phyloP scores from a whole-genome alignment of 2,797 vertebrate species.

The Syncerus caffer region DNA sequence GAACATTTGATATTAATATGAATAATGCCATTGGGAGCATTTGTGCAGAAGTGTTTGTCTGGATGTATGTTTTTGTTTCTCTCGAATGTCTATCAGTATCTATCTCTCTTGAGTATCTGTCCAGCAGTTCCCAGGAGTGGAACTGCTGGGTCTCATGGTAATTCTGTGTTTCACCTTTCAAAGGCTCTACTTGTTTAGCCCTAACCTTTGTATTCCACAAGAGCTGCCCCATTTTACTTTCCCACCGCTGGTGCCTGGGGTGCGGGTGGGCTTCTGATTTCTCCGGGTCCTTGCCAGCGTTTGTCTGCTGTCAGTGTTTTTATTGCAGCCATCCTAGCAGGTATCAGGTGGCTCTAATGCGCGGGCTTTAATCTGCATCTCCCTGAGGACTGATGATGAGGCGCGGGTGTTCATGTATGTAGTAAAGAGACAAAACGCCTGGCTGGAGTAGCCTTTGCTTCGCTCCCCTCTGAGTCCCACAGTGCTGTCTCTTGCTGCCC shows the following conservation, averaged over 20 bases:
- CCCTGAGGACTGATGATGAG: not conserved
- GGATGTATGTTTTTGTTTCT: not conserved
- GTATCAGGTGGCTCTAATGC: not conserved
- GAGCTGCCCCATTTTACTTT: not conserved
- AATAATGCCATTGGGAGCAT: rapidly evolving
- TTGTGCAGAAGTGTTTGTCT: not conserved
- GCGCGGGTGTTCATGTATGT: not conserved
- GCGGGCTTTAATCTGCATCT: not conserved
- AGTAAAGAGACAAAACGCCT: not conserved
- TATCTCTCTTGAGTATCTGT: no score
- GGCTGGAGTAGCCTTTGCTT: not conserved
- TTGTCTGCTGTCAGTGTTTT: not conserved
- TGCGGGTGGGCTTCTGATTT: not conserved
- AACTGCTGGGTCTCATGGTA: not conserved
- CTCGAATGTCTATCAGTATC: no score
- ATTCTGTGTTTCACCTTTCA: not conserved
- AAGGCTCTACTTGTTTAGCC: not conserved
- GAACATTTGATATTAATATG: rapidly evolving
- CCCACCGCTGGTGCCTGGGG: rapidly evolving
- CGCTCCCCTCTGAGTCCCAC: not conserved
- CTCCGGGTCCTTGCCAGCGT: rapidly evolving
- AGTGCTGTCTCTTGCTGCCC: not conserved
- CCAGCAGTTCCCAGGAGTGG: not conserved
- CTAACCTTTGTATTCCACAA: not conserved
- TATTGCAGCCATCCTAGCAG: not conserved